phyloP scores from a whole-genome alignment of 64 coral and sea anemone species.

The Exaiptasia diaphana region DNA sequence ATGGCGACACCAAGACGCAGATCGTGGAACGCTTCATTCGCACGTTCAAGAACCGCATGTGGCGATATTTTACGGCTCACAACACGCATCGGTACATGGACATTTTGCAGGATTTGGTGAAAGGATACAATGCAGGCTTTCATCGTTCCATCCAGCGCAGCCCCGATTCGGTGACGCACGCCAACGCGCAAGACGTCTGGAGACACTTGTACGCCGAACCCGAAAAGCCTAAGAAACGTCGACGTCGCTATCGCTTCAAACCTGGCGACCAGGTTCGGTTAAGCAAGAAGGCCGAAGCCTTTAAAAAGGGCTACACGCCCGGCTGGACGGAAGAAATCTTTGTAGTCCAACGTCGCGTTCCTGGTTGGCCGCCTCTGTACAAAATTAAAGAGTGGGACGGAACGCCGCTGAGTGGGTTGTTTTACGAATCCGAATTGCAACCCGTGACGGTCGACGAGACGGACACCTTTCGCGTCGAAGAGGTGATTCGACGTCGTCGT shows the following conservation, averaged over 20 bases:
- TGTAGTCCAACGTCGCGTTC: not conserved
- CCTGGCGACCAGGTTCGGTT: slow-evolving; percentile 8
- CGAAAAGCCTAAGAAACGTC: not conserved
- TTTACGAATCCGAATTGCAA: slow-evolving; percentile 59
- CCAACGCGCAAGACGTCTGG: slow-evolving; percentile 7
- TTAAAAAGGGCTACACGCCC: slow-evolving; percentile 46
- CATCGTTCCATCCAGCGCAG: slow-evolving; percentile 1
- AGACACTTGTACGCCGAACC: not conserved
- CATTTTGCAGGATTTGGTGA: not conserved
- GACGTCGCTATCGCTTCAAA: not conserved
- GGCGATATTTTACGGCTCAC: not conserved
- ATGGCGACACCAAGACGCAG: not conserved
- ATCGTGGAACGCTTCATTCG: slow-evolving; percentile 31
- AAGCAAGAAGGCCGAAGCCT: not conserved
- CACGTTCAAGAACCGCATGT: slow-evolving; percentile 17
- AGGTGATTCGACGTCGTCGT: not conserved
- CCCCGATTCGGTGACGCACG: not conserved
- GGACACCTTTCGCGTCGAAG: slow-evolving; percentile 20
- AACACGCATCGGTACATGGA: not conserved
- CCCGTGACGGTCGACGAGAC: not conserved
- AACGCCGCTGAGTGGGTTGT: slow-evolving; percentile 22
- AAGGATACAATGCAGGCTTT: not conserved
- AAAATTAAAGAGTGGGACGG: slow-evolving; percentile 42
- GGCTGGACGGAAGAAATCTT: slow-evolving; percentile 51
- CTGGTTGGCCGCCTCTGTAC: not conserved